These are phyloP conservation scores for Apoda limacodes DNA, from an alignment of 2,888 invertebrate genomes.

Conservation along the genomic window DNA sequence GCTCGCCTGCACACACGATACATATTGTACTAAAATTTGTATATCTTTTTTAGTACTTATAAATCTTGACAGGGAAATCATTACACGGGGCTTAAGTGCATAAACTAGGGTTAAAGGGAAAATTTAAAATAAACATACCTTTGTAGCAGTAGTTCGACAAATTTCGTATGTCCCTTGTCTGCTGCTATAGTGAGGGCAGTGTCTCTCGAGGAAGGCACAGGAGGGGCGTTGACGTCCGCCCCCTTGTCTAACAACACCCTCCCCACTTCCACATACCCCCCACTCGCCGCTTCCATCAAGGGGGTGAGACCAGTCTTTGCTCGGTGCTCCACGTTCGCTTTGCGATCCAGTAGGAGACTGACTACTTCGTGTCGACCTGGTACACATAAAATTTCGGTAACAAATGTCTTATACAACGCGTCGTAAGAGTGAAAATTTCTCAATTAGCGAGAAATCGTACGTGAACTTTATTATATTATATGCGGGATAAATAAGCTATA, in stretches of 20 bases:
- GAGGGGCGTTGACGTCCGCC: conserved; percentile 98
- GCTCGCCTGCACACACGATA: conserved; percentile 69
- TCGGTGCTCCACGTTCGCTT: conserved; percentile 98
- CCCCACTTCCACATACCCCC: conserved; percentile 99
- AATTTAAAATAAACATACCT: conserved; percentile 38
- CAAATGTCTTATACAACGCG: too few relatives aligned
- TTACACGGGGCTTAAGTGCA: too few relatives aligned
- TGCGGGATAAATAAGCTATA: too few relatives aligned
- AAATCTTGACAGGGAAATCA: too few relatives aligned
- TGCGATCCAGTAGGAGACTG: conserved; percentile 92
- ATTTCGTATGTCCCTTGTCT: conserved; percentile 98
- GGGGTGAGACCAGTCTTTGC: conserved; percentile 99
- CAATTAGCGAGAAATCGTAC: too few relatives aligned
- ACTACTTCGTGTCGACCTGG: conserved; percentile 93
- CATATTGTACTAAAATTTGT: neutral
- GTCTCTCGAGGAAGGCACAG: conserved; percentile 97
- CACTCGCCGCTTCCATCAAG: conserved; percentile 99
- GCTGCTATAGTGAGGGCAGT: conserved; percentile 99
- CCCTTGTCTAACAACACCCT: conserved; percentile 94
- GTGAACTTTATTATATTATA: too few relatives aligned
- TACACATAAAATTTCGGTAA: neutral
- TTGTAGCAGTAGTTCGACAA: conserved; percentile 84
- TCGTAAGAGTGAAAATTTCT: too few relatives aligned
- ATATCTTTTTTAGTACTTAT: too few relatives aligned
- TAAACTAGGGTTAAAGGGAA: neutral